Conservation (phyloP, 2,113 vertebrate genomes). For the Clarias batrachus region DNA sequence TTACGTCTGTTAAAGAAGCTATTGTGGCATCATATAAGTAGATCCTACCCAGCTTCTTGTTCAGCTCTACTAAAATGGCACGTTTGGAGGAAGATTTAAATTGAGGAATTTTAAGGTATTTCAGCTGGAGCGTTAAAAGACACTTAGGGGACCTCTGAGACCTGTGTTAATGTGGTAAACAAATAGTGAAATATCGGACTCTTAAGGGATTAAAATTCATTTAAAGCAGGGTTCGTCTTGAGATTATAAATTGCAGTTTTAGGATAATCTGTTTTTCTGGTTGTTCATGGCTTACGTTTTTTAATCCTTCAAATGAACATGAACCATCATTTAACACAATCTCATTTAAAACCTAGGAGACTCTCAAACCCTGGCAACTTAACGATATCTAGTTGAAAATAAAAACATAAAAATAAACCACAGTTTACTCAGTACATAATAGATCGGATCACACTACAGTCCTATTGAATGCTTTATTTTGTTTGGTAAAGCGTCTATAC, state of each 20-base stretch:
- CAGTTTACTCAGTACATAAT: not conserved
- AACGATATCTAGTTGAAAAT: not conserved
- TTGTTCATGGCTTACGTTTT: not conserved
- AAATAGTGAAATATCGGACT: too few relatives aligned
- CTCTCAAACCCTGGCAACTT: not conserved
- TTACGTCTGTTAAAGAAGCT: too few relatives aligned
- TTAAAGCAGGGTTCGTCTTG: not conserved
- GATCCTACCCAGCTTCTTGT: too few relatives aligned
- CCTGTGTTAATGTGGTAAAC: too few relatives aligned
- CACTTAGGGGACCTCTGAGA: too few relatives aligned
- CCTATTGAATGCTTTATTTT: not conserved
- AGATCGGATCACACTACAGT: not conserved
- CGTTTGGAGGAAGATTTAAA: too few relatives aligned
- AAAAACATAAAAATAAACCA: not conserved
- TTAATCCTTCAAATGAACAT: not conserved
- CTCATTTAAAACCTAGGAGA: not conserved
- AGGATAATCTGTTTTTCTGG: not conserved
- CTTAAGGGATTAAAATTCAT: not conserved
- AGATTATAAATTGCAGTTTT: not conserved
- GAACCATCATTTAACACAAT: not conserved
- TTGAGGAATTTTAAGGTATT: too few relatives aligned
- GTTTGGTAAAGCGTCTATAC: not conserved
- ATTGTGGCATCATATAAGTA: too few relatives aligned
- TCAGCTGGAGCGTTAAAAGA: too few relatives aligned
- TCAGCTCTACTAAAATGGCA: too few relatives aligned